Evolutionary conservation across 2,888 invertebrate species (phyloP), one percentile per base, ranked within the genome.

Genomic region (Drosophila quinaria): DNA sequence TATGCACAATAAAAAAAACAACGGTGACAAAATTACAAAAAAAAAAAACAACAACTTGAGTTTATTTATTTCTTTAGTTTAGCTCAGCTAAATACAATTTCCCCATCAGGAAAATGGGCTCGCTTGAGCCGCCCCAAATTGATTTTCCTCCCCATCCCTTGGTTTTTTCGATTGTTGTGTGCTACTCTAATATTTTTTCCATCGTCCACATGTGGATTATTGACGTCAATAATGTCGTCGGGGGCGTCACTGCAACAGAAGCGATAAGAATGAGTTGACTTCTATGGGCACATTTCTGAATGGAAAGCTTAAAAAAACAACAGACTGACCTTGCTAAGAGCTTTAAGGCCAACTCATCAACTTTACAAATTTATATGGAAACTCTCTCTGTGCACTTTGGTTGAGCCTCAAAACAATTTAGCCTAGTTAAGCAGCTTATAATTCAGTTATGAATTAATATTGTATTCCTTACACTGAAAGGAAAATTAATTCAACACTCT

Each of bases 21-120:
- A 92, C 92, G 92, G 92, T 92, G 92, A 92, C 92, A 92, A 92
- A 92, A 91, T 92, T 90, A 87, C 70, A 50, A 87, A 90, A 89
- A 87, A 87, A 89, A 89, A 88, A 84, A 77, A 66, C 67, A 71
- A 67, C 58, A 19, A 46, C 6, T 19, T 6, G 33, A 19, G 31
- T 29, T 6, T 49, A 41, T 46, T 52, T 42, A 19, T 39, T 41
- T 41, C 39, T 4, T 49, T 33, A 13, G 22, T 5, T 22, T 6
- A 25, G 35, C 37, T 51, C 49, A 52, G 51, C 41, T 61, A 44
- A 44, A 13, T 5, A 15, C 35, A 59, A 29, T 60, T 39, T 33
- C 11, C 19, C 65, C 66, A 66, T 59, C 54, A 50, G 19, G 19
- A 47, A 73, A 42, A 46, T 65, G 13, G 15, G n/a, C n/a, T 42